phyloP scores from a whole-genome alignment of 1,140 invertebrate species.

The Pseudomyrmex sp. region DNA sequence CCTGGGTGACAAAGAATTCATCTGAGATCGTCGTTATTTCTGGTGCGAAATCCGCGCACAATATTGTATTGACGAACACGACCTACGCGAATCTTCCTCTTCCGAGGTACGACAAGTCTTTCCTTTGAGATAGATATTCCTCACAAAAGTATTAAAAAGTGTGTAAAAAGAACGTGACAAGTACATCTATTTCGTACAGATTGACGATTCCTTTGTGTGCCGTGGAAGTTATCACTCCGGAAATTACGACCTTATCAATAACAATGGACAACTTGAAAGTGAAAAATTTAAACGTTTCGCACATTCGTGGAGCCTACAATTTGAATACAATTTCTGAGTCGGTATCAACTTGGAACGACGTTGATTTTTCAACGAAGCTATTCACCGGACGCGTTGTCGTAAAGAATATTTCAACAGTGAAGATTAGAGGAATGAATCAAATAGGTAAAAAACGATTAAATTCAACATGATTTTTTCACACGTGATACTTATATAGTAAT shows the following conservation, averaged over 20 bases:
- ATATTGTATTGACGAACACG: slow-evolving; percentile 64
- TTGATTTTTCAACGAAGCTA: slow-evolving; percentile 56
- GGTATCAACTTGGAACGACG: slow-evolving; percentile 28
- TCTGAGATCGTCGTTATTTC: slow-evolving; percentile 61
- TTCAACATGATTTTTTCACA: slow-evolving; percentile 1
- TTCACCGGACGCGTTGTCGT: slow-evolving; percentile 53
- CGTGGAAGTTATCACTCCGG: slow-evolving; percentile 37
- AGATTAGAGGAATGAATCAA: slow-evolving; percentile 39
- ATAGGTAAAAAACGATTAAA: slow-evolving; percentile 32
- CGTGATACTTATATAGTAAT: not conserved
- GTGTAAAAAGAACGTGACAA: not conserved
- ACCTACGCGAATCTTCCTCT: slow-evolving; percentile 61
- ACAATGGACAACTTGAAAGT: slow-evolving; percentile 56
- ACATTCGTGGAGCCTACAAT: slow-evolving; percentile 63
- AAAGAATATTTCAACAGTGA: slow-evolving; percentile 42
- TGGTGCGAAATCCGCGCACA: slow-evolving; percentile 68
- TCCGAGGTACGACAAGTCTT: slow-evolving; percentile 58
- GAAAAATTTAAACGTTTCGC: slow-evolving; percentile 55
- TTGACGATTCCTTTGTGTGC: slow-evolving; percentile 60
- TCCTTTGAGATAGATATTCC: not conserved
- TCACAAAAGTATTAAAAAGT: too few species aligned
- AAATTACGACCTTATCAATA: slow-evolving; percentile 69
- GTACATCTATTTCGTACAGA: slow-evolving; percentile 40
- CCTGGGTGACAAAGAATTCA: slow-evolving; percentile 70
- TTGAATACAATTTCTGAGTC: slow-evolving; percentile 59